Percentiles rank a stretch among this genome's conserved stretches.
phyloP scores from a whole-genome alignment of 2,888 invertebrate genomes.

The Eupithecia subumbrata region DNA sequence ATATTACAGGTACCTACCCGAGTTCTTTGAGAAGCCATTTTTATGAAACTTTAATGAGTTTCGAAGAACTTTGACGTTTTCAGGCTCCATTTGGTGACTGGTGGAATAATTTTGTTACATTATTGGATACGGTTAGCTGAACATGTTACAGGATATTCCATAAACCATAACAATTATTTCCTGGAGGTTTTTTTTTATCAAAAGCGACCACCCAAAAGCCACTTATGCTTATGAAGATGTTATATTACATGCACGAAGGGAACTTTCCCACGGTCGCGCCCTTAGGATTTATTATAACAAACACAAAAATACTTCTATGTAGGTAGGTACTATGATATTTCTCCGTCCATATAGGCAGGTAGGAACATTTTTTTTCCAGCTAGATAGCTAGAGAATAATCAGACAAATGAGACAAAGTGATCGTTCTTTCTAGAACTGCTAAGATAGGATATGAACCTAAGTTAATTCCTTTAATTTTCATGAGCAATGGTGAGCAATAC shows the following conservation, averaged over 20 bases:
- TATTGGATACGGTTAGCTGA: not conserved
- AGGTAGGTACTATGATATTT: not conserved
- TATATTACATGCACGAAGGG: conserved; percentile 19
- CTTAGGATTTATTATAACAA: conserved; percentile 50
- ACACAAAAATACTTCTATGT: conserved; percentile 28
- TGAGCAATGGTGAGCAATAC: too few species aligned
- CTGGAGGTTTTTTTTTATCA: not conserved
- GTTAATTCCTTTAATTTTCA: not conserved
- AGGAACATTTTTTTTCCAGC: not conserved
- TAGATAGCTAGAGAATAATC: not conserved
- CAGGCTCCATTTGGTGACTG: not conserved
- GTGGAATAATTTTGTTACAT: conserved; percentile 6
- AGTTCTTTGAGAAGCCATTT: conserved; percentile 3
- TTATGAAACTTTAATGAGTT: conserved; percentile 21
- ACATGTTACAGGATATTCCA: not conserved
- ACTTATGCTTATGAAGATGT: conserved; percentile 11
- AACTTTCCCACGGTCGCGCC: conserved; percentile 50
- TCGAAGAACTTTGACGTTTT: conserved; percentile 7
- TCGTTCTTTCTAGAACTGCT: conserved; percentile 7
- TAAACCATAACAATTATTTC: not conserved
- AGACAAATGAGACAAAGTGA: not conserved
- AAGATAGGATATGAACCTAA: not conserved
- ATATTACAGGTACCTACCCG: not conserved
- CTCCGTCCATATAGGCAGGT: not conserved
- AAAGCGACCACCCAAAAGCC: not conserved